Evolutionary conservation across 1,140 invertebrate genomes (phyloP).

Genomic region (Euwallacea similis): DNA sequence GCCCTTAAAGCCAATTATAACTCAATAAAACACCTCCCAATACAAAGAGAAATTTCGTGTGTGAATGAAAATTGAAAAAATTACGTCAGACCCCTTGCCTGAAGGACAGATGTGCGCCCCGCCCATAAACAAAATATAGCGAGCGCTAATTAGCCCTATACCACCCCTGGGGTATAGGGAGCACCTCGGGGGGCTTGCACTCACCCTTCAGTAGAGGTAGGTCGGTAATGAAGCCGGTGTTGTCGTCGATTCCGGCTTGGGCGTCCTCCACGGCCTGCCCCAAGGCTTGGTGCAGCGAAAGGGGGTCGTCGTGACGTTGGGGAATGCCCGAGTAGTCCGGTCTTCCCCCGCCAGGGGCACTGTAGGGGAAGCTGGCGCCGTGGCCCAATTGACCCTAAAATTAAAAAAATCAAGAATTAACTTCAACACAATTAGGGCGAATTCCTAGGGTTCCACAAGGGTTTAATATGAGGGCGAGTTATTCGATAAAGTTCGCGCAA

Average conservation of each 20-base stretch:
- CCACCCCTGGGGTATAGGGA: not conserved
- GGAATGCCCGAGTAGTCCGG: slow-evolving; percentile 48
- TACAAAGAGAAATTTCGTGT: not conserved
- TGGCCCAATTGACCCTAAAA: slow-evolving; percentile 57
- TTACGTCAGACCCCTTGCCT: slow-evolving; percentile 54
- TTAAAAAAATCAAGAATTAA: not conserved
- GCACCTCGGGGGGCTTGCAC: slow-evolving; percentile 44
- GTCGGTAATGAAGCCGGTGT: slow-evolving; percentile 82
- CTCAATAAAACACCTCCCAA: too few relatives aligned
- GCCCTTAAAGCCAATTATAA: too few relatives aligned
- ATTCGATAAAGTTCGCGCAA: too few relatives aligned
- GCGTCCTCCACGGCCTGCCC: slow-evolving; percentile 74
- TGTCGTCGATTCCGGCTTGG: slow-evolving; percentile 79
- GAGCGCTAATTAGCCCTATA: slow-evolving; percentile 15
- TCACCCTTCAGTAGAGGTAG: slow-evolving; percentile 86
- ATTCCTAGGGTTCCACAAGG: too few relatives aligned
- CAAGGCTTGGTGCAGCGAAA: slow-evolving; percentile 67
- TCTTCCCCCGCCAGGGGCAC: slow-evolving; percentile 55
- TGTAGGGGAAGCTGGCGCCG: slow-evolving; percentile 59
- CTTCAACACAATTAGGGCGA: too few relatives aligned
- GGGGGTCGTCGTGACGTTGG: slow-evolving; percentile 60
- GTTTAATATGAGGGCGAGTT: too few relatives aligned
- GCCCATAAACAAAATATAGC: slow-evolving; percentile 14
- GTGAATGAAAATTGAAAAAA: not conserved
- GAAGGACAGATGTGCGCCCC: slow-evolving; percentile 41